phyloP scores from a whole-genome alignment of 1,140 invertebrate genomes.

The Planococcus citri region DNA sequence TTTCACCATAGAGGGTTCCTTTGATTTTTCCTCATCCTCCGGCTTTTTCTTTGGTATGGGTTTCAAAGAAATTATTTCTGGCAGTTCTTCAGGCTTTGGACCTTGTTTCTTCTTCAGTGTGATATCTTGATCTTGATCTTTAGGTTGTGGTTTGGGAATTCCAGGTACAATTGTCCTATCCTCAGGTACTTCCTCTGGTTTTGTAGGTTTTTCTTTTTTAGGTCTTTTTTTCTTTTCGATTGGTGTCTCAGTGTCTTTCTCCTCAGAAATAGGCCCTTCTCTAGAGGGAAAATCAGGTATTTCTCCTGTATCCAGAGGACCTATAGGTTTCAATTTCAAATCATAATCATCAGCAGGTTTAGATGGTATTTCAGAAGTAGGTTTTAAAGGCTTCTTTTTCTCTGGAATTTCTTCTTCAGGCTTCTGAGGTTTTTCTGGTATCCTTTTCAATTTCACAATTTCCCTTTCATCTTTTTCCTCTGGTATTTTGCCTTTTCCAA shows the following conservation, averaged over 20 bases:
- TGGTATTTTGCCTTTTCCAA: slow-evolving; percentile 30
- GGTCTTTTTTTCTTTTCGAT: slow-evolving; percentile 29
- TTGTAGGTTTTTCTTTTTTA: slow-evolving; percentile 27
- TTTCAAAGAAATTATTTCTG: slow-evolving; percentile 24
- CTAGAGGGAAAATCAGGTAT: slow-evolving; percentile 25
- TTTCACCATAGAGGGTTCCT: slow-evolving; percentile 24
- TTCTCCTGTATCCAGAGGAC: slow-evolving; percentile 28
- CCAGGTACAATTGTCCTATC: slow-evolving; percentile 35
- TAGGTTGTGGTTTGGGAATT: slow-evolving; percentile 32
- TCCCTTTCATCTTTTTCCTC: slow-evolving; percentile 27
- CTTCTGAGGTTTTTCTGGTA: slow-evolving; percentile 26
- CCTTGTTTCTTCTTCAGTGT: slow-evolving; percentile 23
- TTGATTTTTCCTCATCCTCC: slow-evolving; percentile 14
- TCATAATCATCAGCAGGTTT: slow-evolving; percentile 28
- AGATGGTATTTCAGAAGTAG: slow-evolving; percentile 29
- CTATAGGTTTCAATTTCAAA: slow-evolving; percentile 28
- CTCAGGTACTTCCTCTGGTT: slow-evolving; percentile 32
- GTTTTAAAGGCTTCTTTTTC: slow-evolving; percentile 27
- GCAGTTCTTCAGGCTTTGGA: slow-evolving; percentile 23
- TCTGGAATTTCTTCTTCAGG: slow-evolving; percentile 29
- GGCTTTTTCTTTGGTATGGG: slow-evolving; percentile 25
- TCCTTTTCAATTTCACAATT: slow-evolving; percentile 28
- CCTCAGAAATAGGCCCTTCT: slow-evolving; percentile 25
- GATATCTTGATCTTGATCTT: slow-evolving; percentile 29
- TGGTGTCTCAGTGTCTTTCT: slow-evolving; percentile 27